Evolutionary conservation across 1,140 invertebrate genomes (phyloP), one percentile per base, ranked within the genome.

Genomic region (Drosophila santomea): DNA sequence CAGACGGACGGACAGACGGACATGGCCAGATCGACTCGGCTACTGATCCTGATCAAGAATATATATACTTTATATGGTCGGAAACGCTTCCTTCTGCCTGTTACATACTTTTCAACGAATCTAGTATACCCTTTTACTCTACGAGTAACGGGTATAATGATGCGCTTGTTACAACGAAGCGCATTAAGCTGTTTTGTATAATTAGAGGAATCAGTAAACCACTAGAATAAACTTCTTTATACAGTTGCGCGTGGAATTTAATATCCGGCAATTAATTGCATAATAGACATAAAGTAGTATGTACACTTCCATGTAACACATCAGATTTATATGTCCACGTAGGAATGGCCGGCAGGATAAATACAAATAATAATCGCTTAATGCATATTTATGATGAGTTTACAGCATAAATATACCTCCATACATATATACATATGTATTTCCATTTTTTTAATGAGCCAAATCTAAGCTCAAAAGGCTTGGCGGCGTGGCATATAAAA

Each of bases 391-490:
- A 78, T 75, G 60, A 41, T 35, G 67, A 64, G 43, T 36, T 36
- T 25, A 5, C 50, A 36, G 36, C 15, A 45, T 45, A 15, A 25
- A 55, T 20, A 3, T 3, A 12, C 8, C 4, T 4, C 6, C 20
- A 8, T 38, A n/a, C 36, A 32, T 54, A 12, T 43, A 6, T 55
- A 11, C 54, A 12, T 43, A 6, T 55, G 8, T 38, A 4, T 12
- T 38, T 39, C 0, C 11, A 2, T 17, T 52, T 43, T 61, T 66
- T 55, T 47, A 23, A 36, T 44, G 62, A 63, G 35, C 20, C 43
- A 54, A 78, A 80, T 80, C 78, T 68, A 62, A 61, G 71, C 62
- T 80, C 52, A 36, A 79, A 79, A 56, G 71, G 45, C 45, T 72
- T 45, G 62, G 63, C 41, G 41, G 62, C 72, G 61, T 80, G 77